Base-by-base conservation (phyloP, 2,113 vertebrate genomes). In the Platysteira castanea region DNA sequence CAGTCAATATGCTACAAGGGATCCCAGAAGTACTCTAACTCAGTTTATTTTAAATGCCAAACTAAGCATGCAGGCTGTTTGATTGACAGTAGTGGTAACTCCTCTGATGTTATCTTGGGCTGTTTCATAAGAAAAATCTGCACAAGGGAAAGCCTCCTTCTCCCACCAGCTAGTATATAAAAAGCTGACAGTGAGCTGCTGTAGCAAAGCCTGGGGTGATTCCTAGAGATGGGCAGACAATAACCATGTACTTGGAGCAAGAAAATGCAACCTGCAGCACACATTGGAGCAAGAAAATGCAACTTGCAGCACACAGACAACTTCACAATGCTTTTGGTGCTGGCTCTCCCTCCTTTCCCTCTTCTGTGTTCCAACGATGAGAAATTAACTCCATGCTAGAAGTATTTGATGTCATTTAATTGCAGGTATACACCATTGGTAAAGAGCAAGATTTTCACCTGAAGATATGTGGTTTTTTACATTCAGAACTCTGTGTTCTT, bases 191-290 rank as follows among this genome's bases (percentile, higher is more conserved):
- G 24, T 28, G 33, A 93, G 46, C 5, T 65, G 46, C 37, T 75
- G 23, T 30, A 74, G 42, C 56, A 68, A 60, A 91, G 30, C 10
- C 60, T 39, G 60, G 33, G 74, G 6, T 6, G n/a, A 44, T 71
- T 86, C 54, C 50, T 57, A 49, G 39, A 79, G 33, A 47, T 10
- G 14, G 3, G 13, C 28, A 46, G 64, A n/a, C 13, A 85, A 46
- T 2, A 67, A 69, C 41, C n/a, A 57, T 0, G 0, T n/a, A 7
- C 15, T 3, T 9, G 0, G 15, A 6, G 8, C 3, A 42, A 74
- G 31, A 54, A 85, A 71, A 54, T 6, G 16, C 20, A 65, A 50
- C 15, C 11, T 71, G 41, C 41, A 85, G 61, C 65, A 39, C 7
- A 22, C 0, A 11, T 3, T 9, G 0, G 15, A 6, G 8, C 3